A percentile compares a stretch with the other conserved stretches of the same genome.
These are phyloP conservation scores for Antheraea mylitta DNA, from an alignment of 1,140 invertebrate species.

Conservation along the genomic window DNA sequence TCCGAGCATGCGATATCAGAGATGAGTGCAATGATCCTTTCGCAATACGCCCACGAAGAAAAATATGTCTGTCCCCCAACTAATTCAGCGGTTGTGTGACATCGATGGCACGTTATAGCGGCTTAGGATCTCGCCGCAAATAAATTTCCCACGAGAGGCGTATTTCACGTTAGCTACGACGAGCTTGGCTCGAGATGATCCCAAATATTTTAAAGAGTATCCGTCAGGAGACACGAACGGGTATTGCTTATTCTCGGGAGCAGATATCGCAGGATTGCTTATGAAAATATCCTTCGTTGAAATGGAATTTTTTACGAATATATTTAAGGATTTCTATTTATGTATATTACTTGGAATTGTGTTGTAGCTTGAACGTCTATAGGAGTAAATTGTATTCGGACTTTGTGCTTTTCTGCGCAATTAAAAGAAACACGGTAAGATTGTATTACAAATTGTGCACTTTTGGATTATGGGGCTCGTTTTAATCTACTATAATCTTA, in stretches of 20 bases:
- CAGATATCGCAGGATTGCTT: conserved; percentile 1
- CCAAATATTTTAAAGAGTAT: conserved; percentile 28
- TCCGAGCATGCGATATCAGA: not conserved
- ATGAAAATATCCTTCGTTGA: conserved; percentile 2
- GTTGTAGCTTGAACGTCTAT: not conserved
- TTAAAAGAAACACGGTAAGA: too few relatives aligned
- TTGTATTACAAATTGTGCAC: too few relatives aligned
- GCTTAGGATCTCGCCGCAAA: conserved; percentile 55
- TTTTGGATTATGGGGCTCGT: too few relatives aligned
- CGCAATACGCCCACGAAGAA: conserved; percentile 1
- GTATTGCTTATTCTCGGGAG: conserved; percentile 12
- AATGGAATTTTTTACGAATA: not conserved
- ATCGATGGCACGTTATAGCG: conserved; percentile 16
- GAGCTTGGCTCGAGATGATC: conserved; percentile 45
- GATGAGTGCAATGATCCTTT: conserved; percentile 4
- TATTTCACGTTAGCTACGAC: conserved; percentile 57
- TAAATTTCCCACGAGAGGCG: conserved; percentile 65
- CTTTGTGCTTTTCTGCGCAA: too few relatives aligned
- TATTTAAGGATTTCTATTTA: not conserved
- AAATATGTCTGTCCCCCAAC: conserved; percentile 6
- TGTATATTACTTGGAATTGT: not conserved
- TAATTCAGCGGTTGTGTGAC: conserved; percentile 16
- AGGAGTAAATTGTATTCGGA: too few relatives aligned
- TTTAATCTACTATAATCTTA: too few relatives aligned
- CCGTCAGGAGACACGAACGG: not conserved